Conservation (phyloP, 2,113 vertebrate genomes). For the Takifugu flavidus region DNA sequence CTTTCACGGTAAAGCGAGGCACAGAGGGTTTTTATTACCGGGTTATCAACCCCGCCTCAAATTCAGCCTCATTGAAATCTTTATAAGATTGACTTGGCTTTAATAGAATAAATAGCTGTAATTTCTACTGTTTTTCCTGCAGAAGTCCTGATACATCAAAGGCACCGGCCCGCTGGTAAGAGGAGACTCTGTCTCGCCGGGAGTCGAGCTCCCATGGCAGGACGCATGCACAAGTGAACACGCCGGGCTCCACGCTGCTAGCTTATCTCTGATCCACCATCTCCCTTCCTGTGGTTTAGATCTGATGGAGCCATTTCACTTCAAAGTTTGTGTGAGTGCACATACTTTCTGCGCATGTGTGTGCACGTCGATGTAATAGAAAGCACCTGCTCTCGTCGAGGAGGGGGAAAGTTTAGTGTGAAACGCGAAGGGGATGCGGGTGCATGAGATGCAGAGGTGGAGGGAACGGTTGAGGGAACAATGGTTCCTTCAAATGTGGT, state of each 20-base stretch:
- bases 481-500: not conserved
- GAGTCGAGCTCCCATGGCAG: constrained; percentile 42
- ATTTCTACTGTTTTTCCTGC: constrained; percentile 23
- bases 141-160: constrained; percentile 54
- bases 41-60: constrained; percentile 8
- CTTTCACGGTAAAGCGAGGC: constrained; percentile 9
- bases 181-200: constrained; percentile 44
- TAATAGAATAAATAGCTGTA: constrained; percentile 41
- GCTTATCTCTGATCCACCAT: constrained; percentile 67
- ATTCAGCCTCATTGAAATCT: constrained; percentile 7
- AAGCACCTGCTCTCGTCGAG: constrained; percentile 63
- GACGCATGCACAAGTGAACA: constrained; percentile 38
- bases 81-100: constrained; percentile 21
- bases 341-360: constrained; percentile 9
- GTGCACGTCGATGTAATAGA: constrained; percentile 55
- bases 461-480: constrained; percentile 29
- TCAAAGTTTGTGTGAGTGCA: constrained; percentile 50
- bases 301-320: constrained; percentile 52
- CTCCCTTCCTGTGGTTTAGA: constrained; percentile 64
- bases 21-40: constrained; percentile 18
- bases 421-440: constrained; percentile 51
- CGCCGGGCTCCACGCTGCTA: constrained; percentile 50
- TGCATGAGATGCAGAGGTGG: constrained; percentile 32
- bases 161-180: constrained; percentile 45
- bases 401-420: constrained; percentile 56